Evolutionary conservation across 2,113 vertebrate genomes (phyloP), one percentile per base, ranked within the genome.

Genomic region (Proteles cristata): DNA sequence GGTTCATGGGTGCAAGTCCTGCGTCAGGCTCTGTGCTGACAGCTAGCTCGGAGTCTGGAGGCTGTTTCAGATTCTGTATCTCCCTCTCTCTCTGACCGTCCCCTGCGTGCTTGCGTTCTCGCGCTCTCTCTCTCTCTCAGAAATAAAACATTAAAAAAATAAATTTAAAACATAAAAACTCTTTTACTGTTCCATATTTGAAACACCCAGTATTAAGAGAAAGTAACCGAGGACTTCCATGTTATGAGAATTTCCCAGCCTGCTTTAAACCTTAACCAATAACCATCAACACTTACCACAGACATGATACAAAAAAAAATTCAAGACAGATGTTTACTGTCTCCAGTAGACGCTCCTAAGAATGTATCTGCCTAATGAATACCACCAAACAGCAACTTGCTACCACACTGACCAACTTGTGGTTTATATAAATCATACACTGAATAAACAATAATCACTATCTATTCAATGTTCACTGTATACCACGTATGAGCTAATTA

Each of bases 311-410:
- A 43, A 53, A 58, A 66, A 33, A 48, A 39, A 50, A 43, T 43
- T 88, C 55, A 88, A 85, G 5, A 39, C 3, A 89, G 43, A 79
- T 65, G 12, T 82, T 97, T 76, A 93, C 48, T 77, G 53, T 87
- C 81, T 82, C n/a, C 48, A 95, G 91, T 11, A 93, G 6, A 79
- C 55, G 35, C 39, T 86, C 61, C 31, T 86, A 83, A 93, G 4
- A 91, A 93, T 35, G 35, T 76, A 88, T 74, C 11, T 84, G 31
- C 55, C 55, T 95, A 50, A 86, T 71, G 26, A 85, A 68, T 73
- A 92, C 45, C n/a, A 96, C 39, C 74, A 66, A 94, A 93, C 16
- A 94, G 25, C 81, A 97, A 61, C 33, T 11, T 90, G 26, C 39
- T 83, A 83, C 31, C 33, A 81, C 28, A 85, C 1, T 43, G 68